phyloP scores from a whole-genome alignment of 2,113 vertebrate species.

The Scytalopus superciliaris region DNA sequence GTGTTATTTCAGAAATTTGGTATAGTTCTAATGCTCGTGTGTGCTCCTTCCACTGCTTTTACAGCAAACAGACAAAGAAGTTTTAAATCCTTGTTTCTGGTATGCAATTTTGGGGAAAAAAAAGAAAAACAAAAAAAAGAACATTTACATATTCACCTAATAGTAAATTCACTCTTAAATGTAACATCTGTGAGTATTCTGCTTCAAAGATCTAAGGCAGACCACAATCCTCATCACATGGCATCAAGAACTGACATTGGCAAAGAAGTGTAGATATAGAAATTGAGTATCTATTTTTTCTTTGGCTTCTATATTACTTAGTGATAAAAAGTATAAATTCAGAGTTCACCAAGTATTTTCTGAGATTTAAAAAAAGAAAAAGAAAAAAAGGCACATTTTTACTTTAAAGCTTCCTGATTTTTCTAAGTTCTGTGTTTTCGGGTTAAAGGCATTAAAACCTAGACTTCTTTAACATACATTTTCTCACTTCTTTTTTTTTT shows the following conservation, averaged over 20 bases:
- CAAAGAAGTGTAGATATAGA: neutral
- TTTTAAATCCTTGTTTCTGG: neutral
- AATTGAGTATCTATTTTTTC: neutral
- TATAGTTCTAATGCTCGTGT: neutral
- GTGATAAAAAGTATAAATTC: neutral
- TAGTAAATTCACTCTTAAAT: neutral
- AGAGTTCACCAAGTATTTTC: neutral
- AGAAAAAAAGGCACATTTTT: neutral
- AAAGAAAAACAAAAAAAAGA: neutral
- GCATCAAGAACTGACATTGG: neutral
- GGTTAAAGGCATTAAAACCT: neutral
- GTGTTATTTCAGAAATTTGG: neutral
- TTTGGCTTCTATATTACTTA: neutral
- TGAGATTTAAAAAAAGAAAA: fast-evolving
- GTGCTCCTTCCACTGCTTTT: neutral
- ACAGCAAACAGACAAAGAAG: neutral
- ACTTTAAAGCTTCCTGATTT: neutral
- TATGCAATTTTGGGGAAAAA: neutral
- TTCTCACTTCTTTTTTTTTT: neutral
- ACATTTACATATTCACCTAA: neutral
- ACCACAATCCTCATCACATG: neutral
- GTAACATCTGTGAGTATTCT: neutral
- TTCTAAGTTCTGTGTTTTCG: neutral
- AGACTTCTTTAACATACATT: neutral
- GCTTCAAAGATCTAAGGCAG: neutral